A percentile compares a stretch with the other conserved stretches of the same genome.
Conservation (phyloP, 2,888 invertebrate genomes). For the Alloplasta piceator region DNA sequence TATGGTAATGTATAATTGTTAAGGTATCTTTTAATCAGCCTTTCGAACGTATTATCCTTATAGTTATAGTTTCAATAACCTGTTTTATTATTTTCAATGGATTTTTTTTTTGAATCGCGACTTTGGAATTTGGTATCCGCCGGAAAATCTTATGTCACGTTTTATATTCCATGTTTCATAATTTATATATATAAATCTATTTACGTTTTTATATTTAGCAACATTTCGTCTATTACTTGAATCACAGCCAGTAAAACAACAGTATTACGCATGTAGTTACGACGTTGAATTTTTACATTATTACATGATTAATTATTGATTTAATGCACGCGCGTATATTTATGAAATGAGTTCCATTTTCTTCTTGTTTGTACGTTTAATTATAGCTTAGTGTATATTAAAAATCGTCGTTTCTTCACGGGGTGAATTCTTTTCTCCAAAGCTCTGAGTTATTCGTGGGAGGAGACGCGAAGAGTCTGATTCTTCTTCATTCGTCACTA, state of each 20-base stretch:
- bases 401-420: no score
- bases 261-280: conserved; percentile 30
- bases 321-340: background rate
- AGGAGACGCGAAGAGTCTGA: background rate
- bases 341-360: background rate
- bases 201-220: conserved; percentile 11
- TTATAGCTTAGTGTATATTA: background rate
- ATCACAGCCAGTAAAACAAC: conserved; percentile 66
- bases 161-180: conserved; percentile 1
- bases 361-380: background rate
- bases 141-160: conserved; percentile 17
- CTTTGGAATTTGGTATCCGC: conserved; percentile 18
- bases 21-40: conserved; percentile 65
- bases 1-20: conserved; percentile 36
- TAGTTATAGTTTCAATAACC: conserved; percentile 24
- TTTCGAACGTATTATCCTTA: conserved; percentile 59
- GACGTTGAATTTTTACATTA: conserved; percentile 50
- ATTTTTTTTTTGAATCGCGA: conserved; percentile 33
- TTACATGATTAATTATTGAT: conserved; percentile 10
- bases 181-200: background rate
- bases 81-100: conserved; percentile 25
- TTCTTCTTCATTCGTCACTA: background rate
- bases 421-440: no score
- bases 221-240: conserved; percentile 57
- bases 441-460: no score